Percentiles rank a stretch among this genome's conserved stretches.
These are phyloP conservation scores for Drosophila borealis DNA, from an alignment of 2,888 invertebrate species.

Conservation along the genomic window DNA sequence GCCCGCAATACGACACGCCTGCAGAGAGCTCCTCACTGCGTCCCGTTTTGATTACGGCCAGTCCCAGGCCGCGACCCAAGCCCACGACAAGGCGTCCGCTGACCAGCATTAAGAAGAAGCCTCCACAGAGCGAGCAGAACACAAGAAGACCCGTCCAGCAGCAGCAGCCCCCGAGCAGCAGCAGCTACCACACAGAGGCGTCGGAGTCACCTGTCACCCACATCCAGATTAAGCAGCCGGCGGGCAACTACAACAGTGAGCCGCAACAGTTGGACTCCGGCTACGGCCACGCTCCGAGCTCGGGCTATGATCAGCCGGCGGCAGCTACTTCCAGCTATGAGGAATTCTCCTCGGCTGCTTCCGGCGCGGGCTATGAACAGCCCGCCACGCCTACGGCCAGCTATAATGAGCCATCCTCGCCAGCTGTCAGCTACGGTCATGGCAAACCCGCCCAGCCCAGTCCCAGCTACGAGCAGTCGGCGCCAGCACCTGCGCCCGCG, in stretches of 20 bases:
- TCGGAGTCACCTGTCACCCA: constrained; percentile 61
- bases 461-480: constrained; percentile 16
- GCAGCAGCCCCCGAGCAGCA: constrained; percentile 14
- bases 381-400: constrained; percentile 32
- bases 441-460: neutral
- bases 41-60: constrained; percentile 85
- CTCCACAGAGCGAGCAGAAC: constrained; percentile 46
- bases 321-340: constrained; percentile 50
- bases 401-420: constrained; percentile 36
- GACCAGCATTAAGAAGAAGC: constrained; percentile 44
- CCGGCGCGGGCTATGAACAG: constrained; percentile 31
- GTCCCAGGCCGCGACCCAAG: constrained; percentile 68
- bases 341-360: constrained; percentile 35
- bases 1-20: constrained; percentile 51
- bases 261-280: constrained; percentile 22
- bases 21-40: constrained; percentile 52
- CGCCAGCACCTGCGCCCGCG: constrained; percentile 11
- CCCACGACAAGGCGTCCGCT: constrained; percentile 79
- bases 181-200: constrained; percentile 37
- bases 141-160: constrained; percentile 49
- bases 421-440: constrained; percentile 25
- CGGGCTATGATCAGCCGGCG: constrained; percentile 34
- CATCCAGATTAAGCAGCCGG: constrained; percentile 64
- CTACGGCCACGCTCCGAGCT: constrained; percentile 25
- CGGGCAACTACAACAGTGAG: constrained; percentile 40